These are phyloP conservation scores for Branchipolynoe longqiensis DNA, from an alignment of 2,888 invertebrate species.

Conservation along the genomic window DNA sequence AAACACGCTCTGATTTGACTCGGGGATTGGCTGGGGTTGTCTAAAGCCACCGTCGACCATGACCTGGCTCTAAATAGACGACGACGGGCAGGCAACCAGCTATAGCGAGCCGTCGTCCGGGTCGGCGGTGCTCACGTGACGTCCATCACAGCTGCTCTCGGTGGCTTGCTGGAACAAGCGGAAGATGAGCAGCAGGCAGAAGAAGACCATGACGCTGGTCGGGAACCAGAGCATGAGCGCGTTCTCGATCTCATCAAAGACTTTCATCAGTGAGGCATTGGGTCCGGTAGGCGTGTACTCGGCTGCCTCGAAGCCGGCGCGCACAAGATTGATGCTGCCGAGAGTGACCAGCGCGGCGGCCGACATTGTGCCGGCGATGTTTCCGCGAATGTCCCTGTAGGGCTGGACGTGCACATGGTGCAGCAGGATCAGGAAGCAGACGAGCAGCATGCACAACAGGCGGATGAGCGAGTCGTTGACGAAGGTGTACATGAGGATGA, in stretches of 20 bases:
- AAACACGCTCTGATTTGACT: too few relatives aligned
- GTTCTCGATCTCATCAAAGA: conserved; percentile 68
- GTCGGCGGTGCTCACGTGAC: background rate
- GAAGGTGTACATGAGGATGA: conserved; percentile 67
- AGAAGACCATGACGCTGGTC: conserved; percentile 58
- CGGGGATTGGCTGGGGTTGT: too few relatives aligned
- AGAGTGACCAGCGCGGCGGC: conserved; percentile 68
- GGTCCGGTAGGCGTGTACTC: conserved; percentile 69
- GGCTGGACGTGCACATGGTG: conserved; percentile 69
- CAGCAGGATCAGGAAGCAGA: conserved; percentile 67
- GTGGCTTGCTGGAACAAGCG: conserved; percentile 28
- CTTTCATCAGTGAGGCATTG: conserved; percentile 66
- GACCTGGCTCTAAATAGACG: too few relatives aligned
- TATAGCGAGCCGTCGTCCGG: conserved; percentile 43
- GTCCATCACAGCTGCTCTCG: conserved; percentile 2
- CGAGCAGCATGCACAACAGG: conserved; percentile 67
- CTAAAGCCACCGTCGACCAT: too few relatives aligned
- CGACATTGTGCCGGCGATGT: conserved; percentile 68
- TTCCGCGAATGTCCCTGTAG: conserved; percentile 66
- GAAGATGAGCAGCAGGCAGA: conserved; percentile 45
- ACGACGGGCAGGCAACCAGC: background rate
- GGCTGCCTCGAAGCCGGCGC: conserved; percentile 69
- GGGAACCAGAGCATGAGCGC: conserved; percentile 67
- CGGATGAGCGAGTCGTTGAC: conserved; percentile 68
- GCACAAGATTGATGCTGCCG: conserved; percentile 67